These are phyloP conservation scores for Pocillopora grandis DNA, from an alignment of 92 coral and sea anemone genomes.

Conservation along the genomic window DNA sequence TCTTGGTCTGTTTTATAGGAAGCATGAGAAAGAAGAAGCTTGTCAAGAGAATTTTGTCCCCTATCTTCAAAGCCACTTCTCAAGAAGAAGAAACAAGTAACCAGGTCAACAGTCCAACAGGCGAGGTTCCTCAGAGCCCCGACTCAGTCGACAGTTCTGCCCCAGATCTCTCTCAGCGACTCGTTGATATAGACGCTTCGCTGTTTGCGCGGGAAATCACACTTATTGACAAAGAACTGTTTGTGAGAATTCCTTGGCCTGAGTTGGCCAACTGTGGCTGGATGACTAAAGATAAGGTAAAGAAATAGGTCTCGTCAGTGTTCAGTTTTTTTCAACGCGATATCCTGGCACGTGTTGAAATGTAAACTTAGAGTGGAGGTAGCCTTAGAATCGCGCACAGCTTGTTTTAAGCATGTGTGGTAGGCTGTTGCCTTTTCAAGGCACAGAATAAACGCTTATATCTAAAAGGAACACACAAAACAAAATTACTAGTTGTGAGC, in stretches of 20 bases:
- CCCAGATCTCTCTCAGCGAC: slow-evolving; percentile 76
- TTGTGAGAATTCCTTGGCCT: slow-evolving; percentile 92
- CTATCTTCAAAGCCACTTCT: slow-evolving; percentile 86
- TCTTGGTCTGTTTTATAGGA: slow-evolving; percentile 55
- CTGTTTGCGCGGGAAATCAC: slow-evolving; percentile 91
- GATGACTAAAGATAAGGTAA: slow-evolving; percentile 99
- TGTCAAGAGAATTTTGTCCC: slow-evolving; percentile 90
- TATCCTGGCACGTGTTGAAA: background rate
- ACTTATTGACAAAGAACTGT: slow-evolving; percentile 93
- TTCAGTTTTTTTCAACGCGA: background rate
- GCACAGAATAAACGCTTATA: too few species aligned
- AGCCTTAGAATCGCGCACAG: too few species aligned
- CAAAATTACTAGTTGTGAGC: too few species aligned
- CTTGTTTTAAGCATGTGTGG: too few species aligned
- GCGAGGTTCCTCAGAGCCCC: slow-evolving; percentile 69
- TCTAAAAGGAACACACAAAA: too few species aligned
- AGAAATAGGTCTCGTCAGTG: background rate
- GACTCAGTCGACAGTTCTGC: slow-evolving; percentile 51
- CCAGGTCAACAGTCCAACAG: slow-evolving; percentile 72
- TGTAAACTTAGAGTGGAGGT: too few species aligned
- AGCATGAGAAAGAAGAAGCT: slow-evolving; percentile 86
- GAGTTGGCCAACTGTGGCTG: slow-evolving; percentile 97
- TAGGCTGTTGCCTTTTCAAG: too few species aligned
- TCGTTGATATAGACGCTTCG: slow-evolving; percentile 83
- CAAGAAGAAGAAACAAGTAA: slow-evolving; percentile 71